A percentile compares a stretch with the other conserved stretches of the same genome.
Evolutionary conservation across 1,140 invertebrate genomes (phyloP).

Genomic region (Drosophila aff.): DNA sequence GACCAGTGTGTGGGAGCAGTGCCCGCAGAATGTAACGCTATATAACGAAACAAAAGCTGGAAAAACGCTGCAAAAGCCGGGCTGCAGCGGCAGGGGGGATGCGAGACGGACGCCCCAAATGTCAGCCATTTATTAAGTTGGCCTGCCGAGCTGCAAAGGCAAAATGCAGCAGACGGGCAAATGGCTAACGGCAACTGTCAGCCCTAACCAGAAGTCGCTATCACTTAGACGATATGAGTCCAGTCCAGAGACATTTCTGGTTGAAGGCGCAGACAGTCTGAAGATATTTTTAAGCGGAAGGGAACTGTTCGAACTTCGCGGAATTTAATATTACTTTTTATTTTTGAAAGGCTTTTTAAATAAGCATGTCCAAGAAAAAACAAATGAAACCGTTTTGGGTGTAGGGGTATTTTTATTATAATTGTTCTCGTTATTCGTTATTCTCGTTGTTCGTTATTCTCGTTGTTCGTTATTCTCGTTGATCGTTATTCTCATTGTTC

Average conservation of each 20-base stretch:
- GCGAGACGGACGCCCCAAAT: constrained; percentile 59
- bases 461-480: no score
- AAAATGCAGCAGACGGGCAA: constrained; percentile 57
- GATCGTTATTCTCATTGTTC: no score
- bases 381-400: not conserved
- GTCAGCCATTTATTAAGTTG: constrained; percentile 73
- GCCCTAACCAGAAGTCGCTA: constrained; percentile 28
- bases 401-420: not conserved
- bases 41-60: constrained; percentile 71
- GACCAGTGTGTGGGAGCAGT: constrained; percentile 20
- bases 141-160: constrained; percentile 13
- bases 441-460: no score
- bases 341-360: not conserved
- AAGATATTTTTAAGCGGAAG: not conserved
- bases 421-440: not conserved
- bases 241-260: constrained; percentile 11
- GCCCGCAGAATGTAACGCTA: constrained; percentile 54
- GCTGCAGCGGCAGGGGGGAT: not conserved
- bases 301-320: no score
- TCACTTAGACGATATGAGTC: constrained; percentile 27
- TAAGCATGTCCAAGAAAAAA: no score
- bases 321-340: constrained; percentile 22
- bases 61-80: constrained; percentile 63
- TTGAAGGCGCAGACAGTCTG: not conserved
- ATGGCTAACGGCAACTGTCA: constrained; percentile 51